These are phyloP conservation scores for Hesperophylax magnus DNA, from an alignment of 1,140 invertebrate species.

Conservation along the genomic window DNA sequence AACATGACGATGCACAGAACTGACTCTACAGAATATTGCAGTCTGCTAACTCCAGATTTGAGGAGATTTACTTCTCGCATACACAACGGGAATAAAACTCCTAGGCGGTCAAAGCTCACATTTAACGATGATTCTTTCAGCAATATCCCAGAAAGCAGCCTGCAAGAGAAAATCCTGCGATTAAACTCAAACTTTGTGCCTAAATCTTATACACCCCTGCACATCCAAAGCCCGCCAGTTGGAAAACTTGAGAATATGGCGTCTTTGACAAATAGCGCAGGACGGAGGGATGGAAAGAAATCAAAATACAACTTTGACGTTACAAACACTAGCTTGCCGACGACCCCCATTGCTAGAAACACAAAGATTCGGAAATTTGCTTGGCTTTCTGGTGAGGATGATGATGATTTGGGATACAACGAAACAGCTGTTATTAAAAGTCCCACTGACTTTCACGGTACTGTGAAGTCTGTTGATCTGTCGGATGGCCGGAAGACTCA, in stretches of 20 bases:
- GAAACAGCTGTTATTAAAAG: not conserved
- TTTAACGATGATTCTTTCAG: slow-evolving; percentile 33
- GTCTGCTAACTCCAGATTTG: slow-evolving; percentile 64
- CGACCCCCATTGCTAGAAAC: slow-evolving; percentile 67
- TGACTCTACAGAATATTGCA: slow-evolving; percentile 69
- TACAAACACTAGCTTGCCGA: slow-evolving; percentile 67
- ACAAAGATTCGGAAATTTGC: slow-evolving; percentile 69
- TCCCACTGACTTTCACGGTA: too few species aligned
- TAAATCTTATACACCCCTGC: slow-evolving; percentile 67
- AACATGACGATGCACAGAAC: slow-evolving; percentile 62
- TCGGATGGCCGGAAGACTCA: not conserved
- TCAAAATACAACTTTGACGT: slow-evolving; percentile 63
- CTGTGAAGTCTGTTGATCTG: too few species aligned
- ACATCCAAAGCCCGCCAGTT: slow-evolving; percentile 65
- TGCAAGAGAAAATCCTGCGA: slow-evolving; percentile 43
- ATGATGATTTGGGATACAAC: slow-evolving; percentile 45
- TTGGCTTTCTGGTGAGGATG: slow-evolving; percentile 64
- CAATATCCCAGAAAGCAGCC: slow-evolving; percentile 9
- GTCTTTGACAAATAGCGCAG: slow-evolving; percentile 61
- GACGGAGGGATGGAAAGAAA: slow-evolving; percentile 62
- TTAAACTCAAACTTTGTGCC: slow-evolving; percentile 67
- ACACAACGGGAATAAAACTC: not conserved
- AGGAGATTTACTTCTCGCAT: slow-evolving; percentile 42
- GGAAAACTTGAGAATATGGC: slow-evolving; percentile 65
- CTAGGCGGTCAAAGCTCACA: slow-evolving; percentile 19